A percentile compares a stretch with the other conserved stretches of the same genome.
These are phyloP conservation scores for Philotrypesis tridentata DNA, from an alignment of 1,140 invertebrate genomes.

Conservation along the genomic window DNA sequence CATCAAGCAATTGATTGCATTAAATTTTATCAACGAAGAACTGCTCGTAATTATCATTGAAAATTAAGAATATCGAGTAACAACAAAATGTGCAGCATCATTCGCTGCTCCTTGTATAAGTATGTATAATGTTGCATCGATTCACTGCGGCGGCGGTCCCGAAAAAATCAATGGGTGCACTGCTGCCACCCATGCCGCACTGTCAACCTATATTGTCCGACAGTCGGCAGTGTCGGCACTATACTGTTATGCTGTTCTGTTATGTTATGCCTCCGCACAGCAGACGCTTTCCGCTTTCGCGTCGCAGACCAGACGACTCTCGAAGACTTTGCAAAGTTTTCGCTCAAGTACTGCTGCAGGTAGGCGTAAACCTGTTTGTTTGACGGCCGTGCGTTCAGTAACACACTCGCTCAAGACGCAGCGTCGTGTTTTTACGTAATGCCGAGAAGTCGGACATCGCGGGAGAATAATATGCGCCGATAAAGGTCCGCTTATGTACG, in stretches of 20 bases:
- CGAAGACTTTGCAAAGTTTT: not conserved
- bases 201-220: no score
- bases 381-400: not conserved
- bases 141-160: no score
- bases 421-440: conserved; percentile 11
- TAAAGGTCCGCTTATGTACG: not conserved
- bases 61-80: not conserved
- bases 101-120: no score
- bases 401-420: not conserved
- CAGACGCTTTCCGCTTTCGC: not conserved
- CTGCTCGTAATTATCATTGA: not conserved
- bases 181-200: not conserved
- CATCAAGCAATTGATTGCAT: no score
- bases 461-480: not conserved
- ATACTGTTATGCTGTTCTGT: no score
- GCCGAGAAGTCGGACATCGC: not conserved
- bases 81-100: no score
- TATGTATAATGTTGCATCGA: no score
- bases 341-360: no score
- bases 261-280: no score
- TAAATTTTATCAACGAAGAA: no score
- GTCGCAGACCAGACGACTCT: not conserved
- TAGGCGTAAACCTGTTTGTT: conserved; percentile 27
- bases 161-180: not conserved
- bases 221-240: not conserved